Evolutionary conservation across 1,140 invertebrate genomes (phyloP).

Genomic region (Calycopis cecrops): DNA sequence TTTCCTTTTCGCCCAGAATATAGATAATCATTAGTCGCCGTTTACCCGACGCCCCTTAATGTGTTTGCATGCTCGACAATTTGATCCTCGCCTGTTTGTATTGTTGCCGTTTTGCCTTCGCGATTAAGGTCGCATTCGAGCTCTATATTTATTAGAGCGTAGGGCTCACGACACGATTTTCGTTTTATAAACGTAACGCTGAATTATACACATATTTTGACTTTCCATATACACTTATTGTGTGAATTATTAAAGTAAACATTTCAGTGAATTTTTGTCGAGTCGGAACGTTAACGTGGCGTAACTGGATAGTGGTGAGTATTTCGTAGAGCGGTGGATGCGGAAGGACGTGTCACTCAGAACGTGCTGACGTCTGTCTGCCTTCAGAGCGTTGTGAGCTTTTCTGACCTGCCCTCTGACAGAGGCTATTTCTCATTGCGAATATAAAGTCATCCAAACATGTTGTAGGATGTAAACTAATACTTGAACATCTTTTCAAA

Average conservation of each 20-base stretch:
- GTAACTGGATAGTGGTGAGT: conserved; percentile 39
- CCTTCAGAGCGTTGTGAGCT: conserved; percentile 46
- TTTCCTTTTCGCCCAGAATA: conserved; percentile 46
- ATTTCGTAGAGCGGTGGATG: conserved; percentile 36
- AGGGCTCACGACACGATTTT: conserved; percentile 64
- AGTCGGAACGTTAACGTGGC: conserved; percentile 24
- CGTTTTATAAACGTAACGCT: conserved; percentile 49
- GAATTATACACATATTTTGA: conserved; percentile 28
- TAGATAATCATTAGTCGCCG: conserved; percentile 64
- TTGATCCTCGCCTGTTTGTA: conserved; percentile 67
- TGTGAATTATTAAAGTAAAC: conserved; percentile 25
- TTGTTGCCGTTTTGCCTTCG: conserved; percentile 67
- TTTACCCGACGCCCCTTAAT: conserved; percentile 63
- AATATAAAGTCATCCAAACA: conserved; percentile 17
- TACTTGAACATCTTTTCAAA: too few relatives aligned
- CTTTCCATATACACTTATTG: conserved; percentile 42
- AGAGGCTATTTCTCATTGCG: conserved; percentile 36
- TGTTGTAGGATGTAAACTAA: too few relatives aligned
- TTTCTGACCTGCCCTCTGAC: conserved; percentile 56
- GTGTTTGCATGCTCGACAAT: conserved; percentile 67
- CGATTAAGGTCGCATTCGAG: conserved; percentile 67
- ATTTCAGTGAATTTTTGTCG: conserved; percentile 14
- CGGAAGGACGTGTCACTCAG: conserved; percentile 66
- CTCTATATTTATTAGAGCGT: conserved; percentile 70
- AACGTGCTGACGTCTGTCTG: conserved; percentile 46